Base-by-base conservation (phyloP, 2,113 vertebrate species). In the Spermophilus dauricus region DNA sequence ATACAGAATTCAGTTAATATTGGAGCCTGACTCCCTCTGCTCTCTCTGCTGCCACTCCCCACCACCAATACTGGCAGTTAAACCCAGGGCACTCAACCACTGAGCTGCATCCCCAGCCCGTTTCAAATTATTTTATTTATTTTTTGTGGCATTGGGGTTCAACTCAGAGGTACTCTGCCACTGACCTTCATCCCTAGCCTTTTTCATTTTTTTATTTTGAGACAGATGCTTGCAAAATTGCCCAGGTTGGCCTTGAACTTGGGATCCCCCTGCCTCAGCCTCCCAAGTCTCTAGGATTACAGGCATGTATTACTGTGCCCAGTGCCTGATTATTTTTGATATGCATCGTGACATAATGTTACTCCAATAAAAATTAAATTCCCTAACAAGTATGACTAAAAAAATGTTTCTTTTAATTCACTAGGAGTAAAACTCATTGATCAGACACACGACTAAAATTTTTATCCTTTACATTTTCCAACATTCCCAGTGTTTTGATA, bases 401-500 rank as follows among this genome's bases (percentile, higher is more conserved):
- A 65, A 72, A 56, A 34, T 51, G 39, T 30, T 81, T 86, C 9
- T 81, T 86, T 91, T 56, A 86, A 63, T 69, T 45, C 18, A 86
- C 16, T 37, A n/a, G 5, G 28, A 94, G 67, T 70, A 72, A 95
- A 95, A 95, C 26, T 85, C 69, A 84, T 28, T 80, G 11, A 63
- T 72, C 18, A 75, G 30, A 86, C 10, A 78, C 17, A 56, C 48
- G 53, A 85, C 67, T 87, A 78, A 93, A 48, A 85, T 73, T 82
- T 94, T 89, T 67, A 56, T 86, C 32, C 45, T 96, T 88, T 72
- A 81, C 11, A 76, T 53, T 94, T 94, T 72, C 80, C 65, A 86
- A 61, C 72, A 58, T 80, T 73, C 84, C 42, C 34, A 56, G 77
- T 83, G 61, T 90, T 85, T 90, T 37, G 53, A 65, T 77, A 90